Conservation (phyloP, 2,113 vertebrate genomes). For the Morone chrysops region DNA sequence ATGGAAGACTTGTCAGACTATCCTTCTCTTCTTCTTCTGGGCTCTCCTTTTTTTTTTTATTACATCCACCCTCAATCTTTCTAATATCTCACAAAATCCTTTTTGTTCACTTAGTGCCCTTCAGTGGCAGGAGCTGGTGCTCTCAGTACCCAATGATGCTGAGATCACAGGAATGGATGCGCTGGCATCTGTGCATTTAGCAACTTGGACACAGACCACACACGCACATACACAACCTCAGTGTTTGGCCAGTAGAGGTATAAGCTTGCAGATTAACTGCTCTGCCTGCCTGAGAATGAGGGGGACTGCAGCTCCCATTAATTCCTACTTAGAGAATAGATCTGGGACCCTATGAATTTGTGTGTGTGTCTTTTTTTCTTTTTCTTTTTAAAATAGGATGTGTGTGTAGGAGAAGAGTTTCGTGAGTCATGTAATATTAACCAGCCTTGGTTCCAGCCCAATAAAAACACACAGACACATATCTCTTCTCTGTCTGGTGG, state of each 20-base stretch:
- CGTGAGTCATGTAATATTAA: constrained; percentile 52
- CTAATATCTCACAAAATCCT: constrained; percentile 35
- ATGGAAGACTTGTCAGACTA: constrained; percentile 69
- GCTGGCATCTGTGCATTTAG: constrained; percentile 43
- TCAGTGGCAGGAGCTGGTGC: constrained; percentile 29
- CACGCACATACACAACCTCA: not conserved
- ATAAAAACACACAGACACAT: not conserved
- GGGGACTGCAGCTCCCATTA: constrained; percentile 41
- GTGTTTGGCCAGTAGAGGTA: constrained; percentile 25
- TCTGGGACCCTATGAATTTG: constrained; percentile 14
- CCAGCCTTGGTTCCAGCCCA: constrained; percentile 15
- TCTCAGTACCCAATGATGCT: constrained; percentile 26
- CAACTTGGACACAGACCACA: constrained; percentile 9
- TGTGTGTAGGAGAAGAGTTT: constrained; percentile 21
- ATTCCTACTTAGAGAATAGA: constrained; percentile 55
- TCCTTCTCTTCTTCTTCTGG: constrained; percentile 33
- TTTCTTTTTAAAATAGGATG: not conserved
- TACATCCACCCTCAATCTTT: constrained; percentile 28
- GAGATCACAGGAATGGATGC: constrained; percentile 48
- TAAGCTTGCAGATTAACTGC: constrained; percentile 50
- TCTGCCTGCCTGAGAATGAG: constrained; percentile 53
- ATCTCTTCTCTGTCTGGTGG: not conserved
- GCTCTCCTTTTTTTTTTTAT: constrained; percentile 27
- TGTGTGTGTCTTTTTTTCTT: too few species aligned
- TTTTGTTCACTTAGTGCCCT: constrained; percentile 51